phyloP scores from a whole-genome alignment of 2,888 invertebrate genomes.

The Eupithecia pulchellata region DNA sequence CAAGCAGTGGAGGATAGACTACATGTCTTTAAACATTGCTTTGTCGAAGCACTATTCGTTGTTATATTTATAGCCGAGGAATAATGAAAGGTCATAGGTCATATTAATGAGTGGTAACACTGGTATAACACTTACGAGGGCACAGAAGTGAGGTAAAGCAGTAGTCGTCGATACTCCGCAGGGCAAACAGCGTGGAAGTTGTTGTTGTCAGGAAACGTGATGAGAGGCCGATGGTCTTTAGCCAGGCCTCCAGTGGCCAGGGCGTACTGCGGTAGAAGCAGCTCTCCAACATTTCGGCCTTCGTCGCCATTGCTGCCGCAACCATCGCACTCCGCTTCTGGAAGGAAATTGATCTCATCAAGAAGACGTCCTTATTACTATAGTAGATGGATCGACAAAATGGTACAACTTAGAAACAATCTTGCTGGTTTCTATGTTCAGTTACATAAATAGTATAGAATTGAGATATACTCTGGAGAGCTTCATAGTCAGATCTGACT shows the following conservation, averaged over 20 bases:
- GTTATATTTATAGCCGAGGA: no score
- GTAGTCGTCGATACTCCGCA: conserved; percentile 95
- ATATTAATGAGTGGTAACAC: conserved; percentile 63
- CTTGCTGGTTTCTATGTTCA: neutral
- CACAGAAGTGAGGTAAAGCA: conserved; percentile 97
- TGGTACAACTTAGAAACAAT: neutral
- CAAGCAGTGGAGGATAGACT: no score
- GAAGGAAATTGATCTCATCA: conserved; percentile 42
- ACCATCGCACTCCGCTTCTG: conserved; percentile 84
- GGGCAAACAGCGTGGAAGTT: conserved; percentile 93
- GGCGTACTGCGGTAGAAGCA: conserved; percentile 94
- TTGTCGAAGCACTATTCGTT: no score
- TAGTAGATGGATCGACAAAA: neutral
- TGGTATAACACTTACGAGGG: conserved; percentile 93
- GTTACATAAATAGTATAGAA: no score
- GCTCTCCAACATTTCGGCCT: conserved; percentile 93
- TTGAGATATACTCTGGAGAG: no score
- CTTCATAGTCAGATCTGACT: neutral
- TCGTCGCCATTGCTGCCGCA: conserved; percentile 86
- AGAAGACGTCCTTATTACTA: neutral
- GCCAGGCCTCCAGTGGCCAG: conserved; percentile 97
- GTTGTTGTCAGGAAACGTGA: conserved; percentile 97
- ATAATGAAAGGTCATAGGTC: no score
- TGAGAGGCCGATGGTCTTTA: conserved; percentile 95
- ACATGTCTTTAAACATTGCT: no score